Percentiles rank a stretch among this genome's conserved stretches.
These are phyloP conservation scores for Pachliopta kotzebuea DNA, from an alignment of 2,888 invertebrate species.

Conservation along the genomic window DNA sequence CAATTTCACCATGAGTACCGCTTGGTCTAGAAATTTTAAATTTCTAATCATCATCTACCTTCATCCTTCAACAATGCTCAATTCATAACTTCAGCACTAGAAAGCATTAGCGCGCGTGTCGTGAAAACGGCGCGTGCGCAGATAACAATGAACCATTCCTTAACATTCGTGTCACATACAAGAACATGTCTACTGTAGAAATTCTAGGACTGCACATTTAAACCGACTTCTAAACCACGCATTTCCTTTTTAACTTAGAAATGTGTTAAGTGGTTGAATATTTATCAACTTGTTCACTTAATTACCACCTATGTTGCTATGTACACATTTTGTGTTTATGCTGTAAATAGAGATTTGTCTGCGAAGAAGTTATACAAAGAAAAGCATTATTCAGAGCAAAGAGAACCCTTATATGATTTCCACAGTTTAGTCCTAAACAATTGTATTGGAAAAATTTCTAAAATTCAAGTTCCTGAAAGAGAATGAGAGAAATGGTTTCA, in stretches of 20 bases:
- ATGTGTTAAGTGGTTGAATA: conserved; percentile 2
- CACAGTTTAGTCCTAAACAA: no score
- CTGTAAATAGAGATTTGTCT: no score
- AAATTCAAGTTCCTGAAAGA: no score
- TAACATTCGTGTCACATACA: conserved; percentile 44
- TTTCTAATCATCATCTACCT: conserved; percentile 21
- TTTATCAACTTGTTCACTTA: conserved; percentile 7
- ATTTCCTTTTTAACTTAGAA: conserved; percentile 30
- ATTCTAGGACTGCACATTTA: conserved; percentile 30
- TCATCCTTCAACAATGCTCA: conserved; percentile 36
- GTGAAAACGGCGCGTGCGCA: conserved; percentile 31
- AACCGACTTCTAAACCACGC: conserved; percentile 17
- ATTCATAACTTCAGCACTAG: conserved; percentile 34
- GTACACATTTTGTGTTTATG: no score
- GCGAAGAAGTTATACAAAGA: no score
- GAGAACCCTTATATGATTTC: no score
- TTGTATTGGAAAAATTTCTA: no score
- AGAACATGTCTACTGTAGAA: conserved; percentile 30
- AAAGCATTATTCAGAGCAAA: no score
- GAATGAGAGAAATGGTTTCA: no score
- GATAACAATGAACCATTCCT: conserved; percentile 42
- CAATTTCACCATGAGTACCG: conserved; percentile 13
- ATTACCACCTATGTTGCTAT: not conserved
- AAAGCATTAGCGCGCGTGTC: conserved; percentile 24
- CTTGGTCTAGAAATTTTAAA: conserved; percentile 12